A percentile compares a stretch with the other conserved stretches of the same genome.
These are phyloP conservation scores for Diorhabda carinulata DNA, from an alignment of 1,140 invertebrate genomes.

Conservation along the genomic window DNA sequence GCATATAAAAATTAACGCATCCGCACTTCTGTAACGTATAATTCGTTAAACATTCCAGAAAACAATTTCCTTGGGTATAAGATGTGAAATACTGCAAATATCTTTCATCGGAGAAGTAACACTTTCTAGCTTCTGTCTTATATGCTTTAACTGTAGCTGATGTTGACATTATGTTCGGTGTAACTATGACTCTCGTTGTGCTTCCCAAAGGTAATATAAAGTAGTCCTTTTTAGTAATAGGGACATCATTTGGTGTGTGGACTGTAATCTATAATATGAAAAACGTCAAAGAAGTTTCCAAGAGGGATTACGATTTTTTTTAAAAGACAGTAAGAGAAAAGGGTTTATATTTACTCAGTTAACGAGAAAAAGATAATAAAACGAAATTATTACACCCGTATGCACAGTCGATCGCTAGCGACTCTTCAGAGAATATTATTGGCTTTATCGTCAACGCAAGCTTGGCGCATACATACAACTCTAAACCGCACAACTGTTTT, in stretches of 20 bases:
- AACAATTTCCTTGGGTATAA: constrained; percentile 46
- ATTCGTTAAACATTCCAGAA: constrained; percentile 46
- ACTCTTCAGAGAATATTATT: no score
- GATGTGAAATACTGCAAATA: constrained; percentile 48
- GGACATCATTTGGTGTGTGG: constrained; percentile 53
- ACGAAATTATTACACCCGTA: no score
- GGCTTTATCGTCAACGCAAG: no score
- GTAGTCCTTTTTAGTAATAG: constrained; percentile 51
- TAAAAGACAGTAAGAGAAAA: no score
- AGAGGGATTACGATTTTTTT: no score
- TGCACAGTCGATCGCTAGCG: no score
- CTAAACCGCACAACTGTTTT: no score
- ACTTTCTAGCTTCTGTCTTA: constrained; percentile 53
- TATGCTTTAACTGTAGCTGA: constrained; percentile 46
- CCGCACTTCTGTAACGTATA: constrained; percentile 38
- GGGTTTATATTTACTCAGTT: no score
- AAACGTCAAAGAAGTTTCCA: no score
- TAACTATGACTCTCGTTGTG: constrained; percentile 50
- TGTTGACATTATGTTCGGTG: constrained; percentile 54
- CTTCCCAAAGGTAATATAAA: constrained; percentile 51
- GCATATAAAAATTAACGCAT: constrained; percentile 44
- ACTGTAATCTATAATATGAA: constrained; percentile 49
- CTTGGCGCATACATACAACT: no score
- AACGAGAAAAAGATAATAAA: no score
- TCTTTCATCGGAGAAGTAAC: constrained; percentile 59